Base-by-base conservation (phyloP, 2,888 invertebrate species). In the Parapristionchus giblindavisi region DNA sequence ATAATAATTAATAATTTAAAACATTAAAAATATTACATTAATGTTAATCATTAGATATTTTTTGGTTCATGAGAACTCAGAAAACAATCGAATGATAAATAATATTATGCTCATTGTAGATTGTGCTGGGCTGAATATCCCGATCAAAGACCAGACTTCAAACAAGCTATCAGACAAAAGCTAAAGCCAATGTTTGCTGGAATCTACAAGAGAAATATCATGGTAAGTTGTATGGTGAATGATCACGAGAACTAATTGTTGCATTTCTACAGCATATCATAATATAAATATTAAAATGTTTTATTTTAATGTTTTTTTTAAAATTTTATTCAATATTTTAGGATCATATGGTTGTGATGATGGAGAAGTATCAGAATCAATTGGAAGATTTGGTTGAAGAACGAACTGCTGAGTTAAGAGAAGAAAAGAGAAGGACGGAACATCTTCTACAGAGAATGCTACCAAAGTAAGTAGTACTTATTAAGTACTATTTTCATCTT, bases 271-370 rank as follows among this genome's bases (percentile, higher is more conserved):
- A 11, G 52, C 3, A 52, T 52, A 24, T 56, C 8, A 56, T 56
- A 32, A 56, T 56, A 5, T 3, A 56, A 56, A 29, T 52, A 24
- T 3, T 54, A 54, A 2, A 27, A 11, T 1, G 5, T 3, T 21
- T 1, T 21, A 4, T 27, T 54, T 29, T 21, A 21, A 24, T 21
- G 1, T 36, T n/a, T 32, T 2, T 24, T 21, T 6, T 24, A 1
- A 4, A 1, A 11, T n/a, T 21, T 34, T 29, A 1, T 27, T 5
- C 29, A 24, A 8, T 3, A 1, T 54, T 78, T 8, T 58, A 95
- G 94, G 95, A 96, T 89, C 94, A 95, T 91, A 95, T 96, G 94
- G 94, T 96, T 93, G 93, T 94, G 85, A 95, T 95, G 94, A 95
- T 96, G 95, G 96, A 95, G 89, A 94, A 94, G 88, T 95, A 96